Conservation (phyloP, 2,797 vertebrate genomes). For the Orientallactaga sibirica region DNA sequence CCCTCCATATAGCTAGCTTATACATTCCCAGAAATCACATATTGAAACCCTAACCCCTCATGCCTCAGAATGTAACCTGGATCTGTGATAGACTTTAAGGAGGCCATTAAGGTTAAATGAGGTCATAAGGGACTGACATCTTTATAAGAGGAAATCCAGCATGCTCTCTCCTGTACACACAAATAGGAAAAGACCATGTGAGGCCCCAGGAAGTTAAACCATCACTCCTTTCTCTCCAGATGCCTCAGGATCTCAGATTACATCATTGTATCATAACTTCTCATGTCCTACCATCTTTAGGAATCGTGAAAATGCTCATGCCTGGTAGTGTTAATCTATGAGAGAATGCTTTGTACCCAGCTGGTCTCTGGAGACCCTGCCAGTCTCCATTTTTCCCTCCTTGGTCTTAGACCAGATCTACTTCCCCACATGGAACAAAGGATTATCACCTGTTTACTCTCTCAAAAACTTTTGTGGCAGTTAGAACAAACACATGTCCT, state of each 20-base stretch:
- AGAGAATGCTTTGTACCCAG: no score
- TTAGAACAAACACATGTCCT: neutral
- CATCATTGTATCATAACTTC: neutral
- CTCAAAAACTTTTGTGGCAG: neutral
- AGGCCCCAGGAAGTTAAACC: no score
- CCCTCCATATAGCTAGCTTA: neutral
- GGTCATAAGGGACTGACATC: neutral
- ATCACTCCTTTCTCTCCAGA: rapidly evolving
- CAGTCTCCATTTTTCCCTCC: no score
- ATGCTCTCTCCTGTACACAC: no score
- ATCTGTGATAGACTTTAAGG: no score
- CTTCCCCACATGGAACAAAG: neutral
- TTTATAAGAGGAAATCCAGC: neutral
- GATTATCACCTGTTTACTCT: neutral
- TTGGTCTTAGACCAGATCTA: neutral
- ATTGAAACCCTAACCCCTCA: neutral
- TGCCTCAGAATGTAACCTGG: no score
- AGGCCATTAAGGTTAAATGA: no score
- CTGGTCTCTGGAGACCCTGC: neutral
- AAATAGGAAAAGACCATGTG: no score
- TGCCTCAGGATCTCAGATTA: neutral
- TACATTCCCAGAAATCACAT: neutral
- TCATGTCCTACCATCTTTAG: neutral
- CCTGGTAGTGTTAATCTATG: no score
- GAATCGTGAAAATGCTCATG: neutral